Evolutionary conservation across 2,888 invertebrate genomes (phyloP).

Genomic region (Drosophila ezoana): DNA sequence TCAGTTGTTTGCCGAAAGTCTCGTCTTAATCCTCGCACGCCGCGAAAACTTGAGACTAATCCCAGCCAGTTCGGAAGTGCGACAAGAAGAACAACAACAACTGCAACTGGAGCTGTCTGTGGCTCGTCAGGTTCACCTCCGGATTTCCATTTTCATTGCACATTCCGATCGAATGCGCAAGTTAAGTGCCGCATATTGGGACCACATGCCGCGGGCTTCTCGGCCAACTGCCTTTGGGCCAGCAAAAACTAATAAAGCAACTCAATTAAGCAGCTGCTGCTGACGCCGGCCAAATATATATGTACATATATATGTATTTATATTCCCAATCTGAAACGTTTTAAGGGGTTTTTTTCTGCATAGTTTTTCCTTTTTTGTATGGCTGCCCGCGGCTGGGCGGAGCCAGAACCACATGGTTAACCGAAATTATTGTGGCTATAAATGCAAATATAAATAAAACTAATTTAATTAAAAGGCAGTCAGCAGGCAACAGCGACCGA

Average conservation of each 20-base stretch:
- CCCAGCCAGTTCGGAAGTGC: too few species aligned
- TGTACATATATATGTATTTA: background rate
- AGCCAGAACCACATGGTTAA: slow-evolving; percentile 18
- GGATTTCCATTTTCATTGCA: slow-evolving; percentile 3
- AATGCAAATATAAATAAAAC: slow-evolving; percentile 53
- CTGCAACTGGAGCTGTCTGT: background rate
- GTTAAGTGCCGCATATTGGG: slow-evolving; percentile 10
- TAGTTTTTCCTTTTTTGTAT: slow-evolving; percentile 33
- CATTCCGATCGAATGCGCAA: slow-evolving; percentile 9
- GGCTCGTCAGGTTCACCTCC: background rate
- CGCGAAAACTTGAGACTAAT: too few species aligned
- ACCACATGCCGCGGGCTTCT: slow-evolving; percentile 37
- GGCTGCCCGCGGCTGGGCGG: slow-evolving; percentile 34
- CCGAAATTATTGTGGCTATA: slow-evolving; percentile 31
- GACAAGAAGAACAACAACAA: too few species aligned
- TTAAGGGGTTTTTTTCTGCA: slow-evolving; percentile 28
- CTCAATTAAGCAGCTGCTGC: slow-evolving; percentile 68
- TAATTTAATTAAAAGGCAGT: slow-evolving; percentile 70
- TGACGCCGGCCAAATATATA: slow-evolving; percentile 25
- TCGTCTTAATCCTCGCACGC: too few species aligned
- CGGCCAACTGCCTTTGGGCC: slow-evolving; percentile 14
- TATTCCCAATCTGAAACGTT: slow-evolving; percentile 45
- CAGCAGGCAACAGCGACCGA: slow-evolving; percentile 9
- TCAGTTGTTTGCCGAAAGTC: too few species aligned
- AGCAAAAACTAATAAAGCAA: slow-evolving; percentile 69